Evolutionary conservation across 2,113 vertebrate genomes (phyloP).

Genomic region (Campylomormyrus tamandua): DNA sequence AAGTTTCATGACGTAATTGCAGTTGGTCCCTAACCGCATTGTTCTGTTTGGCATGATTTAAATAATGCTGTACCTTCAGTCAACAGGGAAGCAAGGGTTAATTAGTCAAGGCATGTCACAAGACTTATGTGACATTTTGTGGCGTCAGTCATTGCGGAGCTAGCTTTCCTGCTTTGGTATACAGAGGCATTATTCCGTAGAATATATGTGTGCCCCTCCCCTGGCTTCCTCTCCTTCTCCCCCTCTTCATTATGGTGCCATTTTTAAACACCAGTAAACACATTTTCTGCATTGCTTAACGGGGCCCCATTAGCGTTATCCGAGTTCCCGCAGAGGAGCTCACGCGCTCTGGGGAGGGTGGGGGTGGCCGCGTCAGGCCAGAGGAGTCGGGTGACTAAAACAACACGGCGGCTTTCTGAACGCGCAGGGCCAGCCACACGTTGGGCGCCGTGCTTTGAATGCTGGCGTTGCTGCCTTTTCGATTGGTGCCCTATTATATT

Average conservation of each 20-base stretch:
- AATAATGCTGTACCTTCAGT: not conserved
- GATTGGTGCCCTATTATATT: not conserved
- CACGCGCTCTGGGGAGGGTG: not conserved
- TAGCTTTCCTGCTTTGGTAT: not conserved
- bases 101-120: not conserved
- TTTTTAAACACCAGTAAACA: not conserved
- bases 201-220: not conserved
- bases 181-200: not conserved
- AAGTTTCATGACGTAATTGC: not conserved
- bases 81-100: not conserved
- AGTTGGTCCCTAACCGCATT: not conserved
- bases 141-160: not conserved
- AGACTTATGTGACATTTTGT: not conserved
- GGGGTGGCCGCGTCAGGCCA: not conserved
- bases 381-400: slow-evolving; percentile 5
- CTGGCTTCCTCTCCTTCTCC: not conserved
- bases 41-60: not conserved
- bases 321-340: not conserved
- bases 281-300: not conserved
- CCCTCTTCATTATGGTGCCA: not conserved
- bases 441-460: not conserved
- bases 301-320: not conserved
- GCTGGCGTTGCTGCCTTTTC: not conserved
- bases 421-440: not conserved
- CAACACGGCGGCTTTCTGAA: not conserved